phyloP scores from a whole-genome alignment of 2,888 invertebrate species.

The Dione juno region DNA sequence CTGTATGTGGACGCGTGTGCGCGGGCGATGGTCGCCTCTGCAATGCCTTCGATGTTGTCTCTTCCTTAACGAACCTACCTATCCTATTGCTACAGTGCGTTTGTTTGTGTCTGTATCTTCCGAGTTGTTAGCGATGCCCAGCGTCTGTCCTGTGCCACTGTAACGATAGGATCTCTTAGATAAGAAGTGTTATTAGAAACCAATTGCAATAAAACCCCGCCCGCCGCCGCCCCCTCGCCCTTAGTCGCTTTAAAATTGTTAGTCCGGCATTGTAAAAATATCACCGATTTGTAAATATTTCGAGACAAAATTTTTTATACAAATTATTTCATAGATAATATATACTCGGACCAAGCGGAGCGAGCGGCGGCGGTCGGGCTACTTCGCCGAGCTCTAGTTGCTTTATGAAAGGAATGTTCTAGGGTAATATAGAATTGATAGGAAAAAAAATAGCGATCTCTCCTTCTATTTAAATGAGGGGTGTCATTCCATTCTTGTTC shows the following conservation, averaged over 20 bases:
- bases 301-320: slow-evolving; percentile 81
- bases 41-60: slow-evolving; percentile 81
- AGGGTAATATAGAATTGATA: not conserved
- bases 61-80: slow-evolving; percentile 70
- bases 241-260: slow-evolving; percentile 74
- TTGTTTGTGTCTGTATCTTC: slow-evolving; percentile 73
- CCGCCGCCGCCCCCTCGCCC: slow-evolving; percentile 55
- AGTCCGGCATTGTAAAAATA: slow-evolving; percentile 79
- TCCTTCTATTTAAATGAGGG: not conserved
- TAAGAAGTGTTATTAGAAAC: slow-evolving; percentile 81
- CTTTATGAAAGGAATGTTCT: not conserved
- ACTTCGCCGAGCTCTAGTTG: slow-evolving; percentile 29
- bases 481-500: not conserved
- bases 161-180: slow-evolving; percentile 79
- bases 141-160: slow-evolving; percentile 57
- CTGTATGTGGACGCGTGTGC: slow-evolving; percentile 59
- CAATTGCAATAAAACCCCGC: slow-evolving; percentile 67
- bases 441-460: not conserved
- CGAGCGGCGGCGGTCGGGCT: slow-evolving; percentile 48
- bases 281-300: slow-evolving; percentile 79
- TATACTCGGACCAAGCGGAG: slow-evolving; percentile 73
- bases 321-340: slow-evolving; percentile 76
- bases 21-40: slow-evolving; percentile 67
- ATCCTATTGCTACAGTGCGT: slow-evolving; percentile 79
- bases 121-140: slow-evolving; percentile 50